phyloP scores from a whole-genome alignment of 2,113 vertebrate genomes.

The Neotragus moschatus region DNA sequence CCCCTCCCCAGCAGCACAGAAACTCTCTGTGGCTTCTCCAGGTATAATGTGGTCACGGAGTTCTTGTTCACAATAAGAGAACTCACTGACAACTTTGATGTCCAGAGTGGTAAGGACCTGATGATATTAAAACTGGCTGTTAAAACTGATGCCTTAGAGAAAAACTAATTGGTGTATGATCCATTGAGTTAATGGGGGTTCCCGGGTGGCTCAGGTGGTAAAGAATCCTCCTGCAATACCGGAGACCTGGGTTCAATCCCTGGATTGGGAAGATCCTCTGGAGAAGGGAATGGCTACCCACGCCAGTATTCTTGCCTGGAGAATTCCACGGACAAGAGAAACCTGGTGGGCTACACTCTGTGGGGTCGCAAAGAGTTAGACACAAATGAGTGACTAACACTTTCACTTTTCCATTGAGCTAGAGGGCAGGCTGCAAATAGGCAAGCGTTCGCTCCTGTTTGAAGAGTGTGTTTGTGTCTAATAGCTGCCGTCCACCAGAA shows the following conservation, averaged over 20 bases:
- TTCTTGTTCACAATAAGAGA: background rate
- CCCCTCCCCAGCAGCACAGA: background rate
- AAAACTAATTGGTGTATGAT: background rate
- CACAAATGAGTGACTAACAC: background rate
- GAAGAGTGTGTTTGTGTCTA: background rate
- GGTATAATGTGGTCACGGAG: background rate
- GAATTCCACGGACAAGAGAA: background rate
- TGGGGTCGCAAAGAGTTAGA: background rate
- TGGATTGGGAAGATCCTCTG: background rate
- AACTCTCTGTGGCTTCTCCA: background rate
- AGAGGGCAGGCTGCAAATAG: background rate
- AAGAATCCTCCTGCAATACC: background rate
- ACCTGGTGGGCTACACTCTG: background rate
- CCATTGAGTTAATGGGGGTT: background rate
- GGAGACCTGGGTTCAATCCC: background rate
- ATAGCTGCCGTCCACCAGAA: background rate
- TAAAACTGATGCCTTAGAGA: background rate
- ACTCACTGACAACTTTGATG: background rate
- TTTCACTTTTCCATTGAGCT: background rate
- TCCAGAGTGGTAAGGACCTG: background rate
- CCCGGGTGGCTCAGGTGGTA: background rate
- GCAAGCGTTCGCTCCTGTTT: background rate
- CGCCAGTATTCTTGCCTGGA: background rate
- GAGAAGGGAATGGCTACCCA: background rate
- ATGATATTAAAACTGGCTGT: background rate